Evolutionary conservation across 1,140 invertebrate genomes (phyloP).

Genomic region (Phymorhynchus buccinoides): DNA sequence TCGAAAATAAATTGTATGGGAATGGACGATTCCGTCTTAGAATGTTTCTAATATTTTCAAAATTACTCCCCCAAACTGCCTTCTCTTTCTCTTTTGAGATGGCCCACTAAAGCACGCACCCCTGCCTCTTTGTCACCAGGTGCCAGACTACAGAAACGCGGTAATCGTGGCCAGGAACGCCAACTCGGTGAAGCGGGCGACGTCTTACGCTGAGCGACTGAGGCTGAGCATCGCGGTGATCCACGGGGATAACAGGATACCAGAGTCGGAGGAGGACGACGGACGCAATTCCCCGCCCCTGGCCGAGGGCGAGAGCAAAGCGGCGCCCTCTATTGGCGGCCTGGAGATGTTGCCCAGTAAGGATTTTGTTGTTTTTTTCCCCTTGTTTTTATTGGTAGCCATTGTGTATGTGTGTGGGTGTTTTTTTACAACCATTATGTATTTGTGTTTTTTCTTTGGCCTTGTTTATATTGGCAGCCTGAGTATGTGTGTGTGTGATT

Average conservation of each 20-base stretch:
- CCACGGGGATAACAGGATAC: conserved; percentile 89
- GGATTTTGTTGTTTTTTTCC: too few relatives aligned
- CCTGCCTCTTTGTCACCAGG: conserved; percentile 82
- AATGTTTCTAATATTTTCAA: too few relatives aligned
- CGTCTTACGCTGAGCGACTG: conserved; percentile 96
- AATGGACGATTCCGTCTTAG: too few relatives aligned
- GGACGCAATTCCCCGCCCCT: conserved; percentile 76
- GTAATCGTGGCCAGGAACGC: conserved; percentile 98
- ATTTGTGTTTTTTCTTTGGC: too few relatives aligned
- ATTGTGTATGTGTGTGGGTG: background rate
- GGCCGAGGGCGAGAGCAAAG: conserved; percentile 28
- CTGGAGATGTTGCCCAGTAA: conserved; percentile 69
- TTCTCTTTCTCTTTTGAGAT: too few relatives aligned
- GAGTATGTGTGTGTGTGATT: too few relatives aligned
- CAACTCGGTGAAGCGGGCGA: conserved; percentile 94
- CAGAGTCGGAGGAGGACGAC: conserved; percentile 66
- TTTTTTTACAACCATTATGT: too few relatives aligned
- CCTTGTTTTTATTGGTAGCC: background rate
- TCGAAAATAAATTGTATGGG: too few relatives aligned
- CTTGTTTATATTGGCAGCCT: too few relatives aligned
- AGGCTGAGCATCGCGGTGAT: conserved; percentile 97
- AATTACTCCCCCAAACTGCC: too few relatives aligned
- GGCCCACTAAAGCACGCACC: too few relatives aligned
- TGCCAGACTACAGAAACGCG: conserved; percentile 98
- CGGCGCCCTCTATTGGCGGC: conserved; percentile 53